Conservation (phyloP, 2,113 vertebrate species). For the Coptodon bakossiorum region DNA sequence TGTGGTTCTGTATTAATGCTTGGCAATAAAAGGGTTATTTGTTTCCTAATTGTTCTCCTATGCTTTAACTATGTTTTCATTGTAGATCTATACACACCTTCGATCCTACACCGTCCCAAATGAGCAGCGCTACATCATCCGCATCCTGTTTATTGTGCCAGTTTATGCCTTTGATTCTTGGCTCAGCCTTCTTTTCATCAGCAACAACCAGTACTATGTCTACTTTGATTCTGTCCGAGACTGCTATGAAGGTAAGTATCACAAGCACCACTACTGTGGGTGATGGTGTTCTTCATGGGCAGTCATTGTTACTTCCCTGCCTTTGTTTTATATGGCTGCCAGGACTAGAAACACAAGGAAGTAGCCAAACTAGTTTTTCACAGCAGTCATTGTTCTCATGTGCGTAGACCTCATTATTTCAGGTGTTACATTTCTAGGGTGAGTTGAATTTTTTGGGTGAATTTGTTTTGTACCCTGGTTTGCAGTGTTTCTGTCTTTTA, state of each 20-base stretch:
- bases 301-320: neutral
- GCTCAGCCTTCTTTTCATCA: slow-evolving; percentile 95
- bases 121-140: slow-evolving; percentile 94
- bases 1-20: neutral
- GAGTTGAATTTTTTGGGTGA: neutral
- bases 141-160: slow-evolving; percentile 92
- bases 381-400: neutral
- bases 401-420: neutral
- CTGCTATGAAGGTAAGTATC: slow-evolving; percentile 87
- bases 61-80: neutral
- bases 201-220: slow-evolving; percentile 85
- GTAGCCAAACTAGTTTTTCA: slow-evolving; percentile 59
- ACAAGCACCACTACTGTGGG: neutral
- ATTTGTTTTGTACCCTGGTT: neutral
- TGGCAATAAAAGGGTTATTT: neutral
- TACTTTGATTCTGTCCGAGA: slow-evolving; percentile 92
- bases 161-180: slow-evolving; percentile 92
- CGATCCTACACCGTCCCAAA: slow-evolving; percentile 84
- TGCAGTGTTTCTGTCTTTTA: neutral
- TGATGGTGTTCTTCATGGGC: neutral
- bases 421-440: slow-evolving; percentile 4
- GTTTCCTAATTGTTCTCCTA: neutral
- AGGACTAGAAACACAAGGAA: neutral
- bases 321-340: neutral
- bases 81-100: slow-evolving; percentile 89